phyloP scores from a whole-genome alignment of 2,797 vertebrate species.

The Galagoides demidoff region DNA sequence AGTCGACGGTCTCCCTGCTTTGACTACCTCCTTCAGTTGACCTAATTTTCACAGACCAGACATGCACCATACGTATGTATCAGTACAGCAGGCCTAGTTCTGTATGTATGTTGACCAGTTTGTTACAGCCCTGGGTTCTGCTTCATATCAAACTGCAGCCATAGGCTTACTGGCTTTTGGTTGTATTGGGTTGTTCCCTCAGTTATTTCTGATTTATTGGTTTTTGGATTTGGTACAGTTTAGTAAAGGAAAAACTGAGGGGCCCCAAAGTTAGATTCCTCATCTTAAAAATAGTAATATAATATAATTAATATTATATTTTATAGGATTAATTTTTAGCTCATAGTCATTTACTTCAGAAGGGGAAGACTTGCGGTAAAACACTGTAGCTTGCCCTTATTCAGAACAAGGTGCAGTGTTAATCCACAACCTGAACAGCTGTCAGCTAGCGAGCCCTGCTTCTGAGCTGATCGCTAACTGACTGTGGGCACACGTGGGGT shows the following conservation, averaged over 20 bases:
- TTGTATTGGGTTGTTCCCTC: not conserved
- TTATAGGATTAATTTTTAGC: not conserved
- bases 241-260: constrained; percentile 1
- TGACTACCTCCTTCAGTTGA: no score
- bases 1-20: no score
- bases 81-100: no score
- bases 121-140: no score
- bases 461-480: constrained; percentile 4
- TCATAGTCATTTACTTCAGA: not conserved
- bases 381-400: not conserved
- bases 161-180: not conserved
- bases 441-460: not conserved
- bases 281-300: not conserved
- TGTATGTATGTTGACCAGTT: no score
- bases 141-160: not conserved
- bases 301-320: not conserved
- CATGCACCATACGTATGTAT: no score
- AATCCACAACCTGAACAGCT: not conserved
- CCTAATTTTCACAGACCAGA: no score
- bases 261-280: not conserved
- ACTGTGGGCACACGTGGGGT: not conserved
- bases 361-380: not conserved
- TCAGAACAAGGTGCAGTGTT: not conserved
- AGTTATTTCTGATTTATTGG: constrained; percentile 7
- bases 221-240: constrained; percentile 33